Evolutionary conservation across 2,113 vertebrate species (phyloP), one percentile per base, ranked within the genome.

Genomic region (Xiphophorus couchianus): DNA sequence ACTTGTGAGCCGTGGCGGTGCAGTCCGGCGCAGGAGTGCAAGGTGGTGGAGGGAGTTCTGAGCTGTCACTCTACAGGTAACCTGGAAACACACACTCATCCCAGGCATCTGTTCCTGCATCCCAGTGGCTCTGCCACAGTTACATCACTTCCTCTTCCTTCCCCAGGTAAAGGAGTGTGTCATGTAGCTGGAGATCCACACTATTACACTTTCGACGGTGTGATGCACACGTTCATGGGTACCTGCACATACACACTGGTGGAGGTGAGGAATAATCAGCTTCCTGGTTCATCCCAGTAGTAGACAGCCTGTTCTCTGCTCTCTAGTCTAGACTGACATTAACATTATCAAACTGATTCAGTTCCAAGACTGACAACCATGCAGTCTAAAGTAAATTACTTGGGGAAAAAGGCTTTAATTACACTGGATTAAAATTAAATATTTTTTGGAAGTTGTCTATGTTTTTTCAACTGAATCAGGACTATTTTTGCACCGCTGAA

Each of bases 211-310:
- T 98, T 98, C 79, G 97, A 97, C 76, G 89, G 94, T 30, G 68
- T 93, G 62, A 95, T 96, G 95, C 96, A 96, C 90, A 96, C 95
- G 14, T 98, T 95, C 76, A 93, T 97, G 95, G 96, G 97, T 63
- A 97, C 96, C 17, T 97, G 97, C 88, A 96, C 96, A n/a, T 98
- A 98, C 87, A 96, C 94, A 0, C 92, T 98, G 71, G 95, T 97
- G 83, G 88, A 95, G 64, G 93, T 93, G 71, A 10, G 70, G 0
- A 5, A 29, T 0, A 3, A 22, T 66, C 64, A 17, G 17, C 44
- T 48, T 48, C 17, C 17, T 15, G 44, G 19, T 6, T 48, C 14
- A 17, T 19, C 5, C 15, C 44, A 48, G 44, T 15, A 48, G 44
- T 19, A 48, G 4, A 48, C 44, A 19, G 5, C 17, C 44, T 48